Base-by-base conservation (phyloP, 1,140 invertebrate genomes). In the Zaprionus taronus region DNA sequence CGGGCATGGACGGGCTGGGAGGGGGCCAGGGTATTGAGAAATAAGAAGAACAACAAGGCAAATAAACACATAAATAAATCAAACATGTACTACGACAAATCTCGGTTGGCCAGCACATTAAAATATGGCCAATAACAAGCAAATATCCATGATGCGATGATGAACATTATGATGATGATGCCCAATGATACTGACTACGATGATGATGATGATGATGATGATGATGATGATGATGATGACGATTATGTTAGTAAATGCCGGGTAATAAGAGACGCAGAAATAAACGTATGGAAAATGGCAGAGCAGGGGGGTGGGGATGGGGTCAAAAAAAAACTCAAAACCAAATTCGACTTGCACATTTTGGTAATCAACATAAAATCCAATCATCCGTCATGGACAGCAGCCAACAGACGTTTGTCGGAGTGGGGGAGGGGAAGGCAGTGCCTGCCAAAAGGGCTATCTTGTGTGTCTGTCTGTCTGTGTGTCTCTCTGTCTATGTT, bases 11-110 rank as follows among this genome's bases (percentile, higher is more conserved):
- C n/a, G 2, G 41, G n/a, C 15, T n/a, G n/a, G 2, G 15, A 47
- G 4, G 44, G n/a, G 3, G 5, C 1, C 1, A 72, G 63, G 56
- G 64, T 57, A 74, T 44, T 14, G n/a, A 36, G 34, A 24, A 61
- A 57, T 24, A 64, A 31, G 22, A 65, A 58, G 38, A 72, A 77
- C 44, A 70, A 89, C 84, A 86, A 72, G 78, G 77, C 84, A 87
- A 89, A 87, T 89, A 89, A 87, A 87, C 84, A 87, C 84, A 87
- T 87, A 87, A 89, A 87, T 87, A 87, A 87, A 87, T 87, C 84
- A 87, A 86, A 86, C 82, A 83, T 87, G 81, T 82, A 83, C 81
- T 79, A 87, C 84, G 84, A 87, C 84, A 87, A 87, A 89, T 87
- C 84, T 87, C 84, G 74, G 84, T 83, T 87, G 84, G 84, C 74